Evolutionary conservation across 2,888 invertebrate species (phyloP), one percentile per base, ranked within the genome.

Genomic region (Scrobipalpa atriplicella): DNA sequence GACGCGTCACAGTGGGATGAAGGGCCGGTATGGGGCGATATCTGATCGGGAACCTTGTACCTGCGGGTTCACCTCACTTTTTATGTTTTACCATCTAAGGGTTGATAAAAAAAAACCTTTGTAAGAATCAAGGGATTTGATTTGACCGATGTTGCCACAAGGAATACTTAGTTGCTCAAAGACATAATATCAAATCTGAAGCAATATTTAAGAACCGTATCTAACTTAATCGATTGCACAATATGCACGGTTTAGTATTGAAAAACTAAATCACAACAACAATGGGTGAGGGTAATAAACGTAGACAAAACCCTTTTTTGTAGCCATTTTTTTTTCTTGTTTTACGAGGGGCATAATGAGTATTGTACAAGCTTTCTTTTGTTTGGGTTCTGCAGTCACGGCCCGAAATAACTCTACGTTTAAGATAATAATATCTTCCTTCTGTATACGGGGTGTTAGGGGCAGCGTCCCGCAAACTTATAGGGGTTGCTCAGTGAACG

Each of bases 11-110:
- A 68, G 54, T 66, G 66, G 70, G 75, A 72, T 72, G 70, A 76
- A 75, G 70, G 74, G 72, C 71, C 74, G 65, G n/a, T 19, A 19
- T 71, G 65, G 54, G 64, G 63, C 52, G 63, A 67, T n/a, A n/a
- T 62, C 38, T 67, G 63, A 67, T 62, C 38, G 13, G 19, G 19
- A 16, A 13, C 41, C 39, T 56, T 58, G 61, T 65, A 65, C 65
- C 65, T 65, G 60, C 36, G 13, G 19, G 61, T 29, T 61, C n/a
- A 19, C 8, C 9, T 52, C 52, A 3, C 13, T 58, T 58, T 58
- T 58, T 58, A 58, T 38, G 38, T 58, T 58, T 58, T 58, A 39
- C 11, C 19, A 41, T 39, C 19, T 41, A 61, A 39, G 61, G 61
- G 61, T 39, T 41, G 13, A 19, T 61, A 60, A 61, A 61, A 61